phyloP scores from a whole-genome alignment of 2,797 vertebrate genomes.

The Enteromius fasciolatus region DNA sequence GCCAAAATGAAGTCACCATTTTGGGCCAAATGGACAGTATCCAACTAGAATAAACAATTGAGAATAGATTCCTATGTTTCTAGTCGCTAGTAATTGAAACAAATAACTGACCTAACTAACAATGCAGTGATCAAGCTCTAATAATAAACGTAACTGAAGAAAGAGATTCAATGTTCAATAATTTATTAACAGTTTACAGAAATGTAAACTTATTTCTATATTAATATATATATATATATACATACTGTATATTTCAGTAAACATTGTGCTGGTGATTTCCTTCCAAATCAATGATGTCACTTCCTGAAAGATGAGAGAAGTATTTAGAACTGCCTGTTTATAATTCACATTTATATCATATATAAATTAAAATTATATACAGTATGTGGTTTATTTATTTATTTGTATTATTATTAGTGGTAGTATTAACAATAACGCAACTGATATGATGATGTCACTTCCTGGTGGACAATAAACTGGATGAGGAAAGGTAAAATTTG shows the following conservation, averaged over 20 bases:
- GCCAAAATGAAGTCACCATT: background rate
- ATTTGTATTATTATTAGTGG: too few species aligned
- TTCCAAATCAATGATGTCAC: background rate
- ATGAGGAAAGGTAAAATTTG: too few species aligned
- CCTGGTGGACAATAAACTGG: too few species aligned
- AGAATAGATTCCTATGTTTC: background rate
- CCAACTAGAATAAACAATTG: background rate
- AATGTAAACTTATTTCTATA: background rate
- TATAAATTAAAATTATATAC: too few species aligned
- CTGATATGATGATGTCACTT: too few species aligned
- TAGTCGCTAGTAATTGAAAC: background rate
- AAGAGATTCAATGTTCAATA: background rate
- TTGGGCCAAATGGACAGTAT: slow-evolving; percentile 13
- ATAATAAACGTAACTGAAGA: background rate
- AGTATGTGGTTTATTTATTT: too few species aligned
- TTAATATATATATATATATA: too few species aligned
- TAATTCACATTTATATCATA: too few species aligned
- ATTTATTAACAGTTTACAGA: background rate
- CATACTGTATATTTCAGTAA: too few species aligned
- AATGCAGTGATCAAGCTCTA: background rate
- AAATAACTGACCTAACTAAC: background rate
- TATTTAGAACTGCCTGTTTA: too few species aligned
- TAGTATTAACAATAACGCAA: too few species aligned
- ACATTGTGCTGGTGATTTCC: background rate
- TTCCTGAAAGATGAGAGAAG: background rate